Evolutionary conservation across 2,888 invertebrate species (phyloP), one percentile per base, ranked within the genome.

Genomic region (Rhamnusium bicolor): DNA sequence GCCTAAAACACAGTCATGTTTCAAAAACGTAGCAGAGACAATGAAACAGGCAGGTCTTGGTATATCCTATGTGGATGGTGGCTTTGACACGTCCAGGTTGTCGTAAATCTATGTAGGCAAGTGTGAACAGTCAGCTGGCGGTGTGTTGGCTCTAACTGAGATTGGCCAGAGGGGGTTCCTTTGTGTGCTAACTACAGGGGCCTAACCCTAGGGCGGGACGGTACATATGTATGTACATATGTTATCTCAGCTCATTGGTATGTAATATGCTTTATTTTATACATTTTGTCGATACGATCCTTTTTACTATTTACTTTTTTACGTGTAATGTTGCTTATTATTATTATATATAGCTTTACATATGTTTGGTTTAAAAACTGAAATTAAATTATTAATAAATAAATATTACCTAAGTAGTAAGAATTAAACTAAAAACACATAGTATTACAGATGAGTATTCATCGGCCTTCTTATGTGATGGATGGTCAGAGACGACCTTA

Each of bases 141-240:
- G 69, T 72, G 78, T 68, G 77, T 74, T 75, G 77, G 74, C 62
- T 73, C 77, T 77, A 74, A 79, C 82, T 76, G 85, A 85, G 85
- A 85, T 86, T 86, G 83, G 83, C 82, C 81, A 77, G 80, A 83
- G 85, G 85, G 85, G 61, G 85, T 80, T 81, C 84, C 81, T 86
- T 86, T 86, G 86, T 86, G 82, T 82, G 85, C 74, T 86, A 86
- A 86, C 85, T 85, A 84, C 83, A 83, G 85, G 85, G 86, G 86
- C 83, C 81, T 85, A 75, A 83, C 86, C 83, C 84, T 82, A 81
- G 84, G 85, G 85, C 86, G 85, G 83, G 83, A 82, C 82, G 79
- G 78, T 83, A 83, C 84, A 79, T 82, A 82, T 80, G 27, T 82
- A 82, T 80, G 27, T 58, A 58, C 58, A 58, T 58, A 58, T 27